Evolutionary conservation across 2,888 invertebrate species (phyloP), one percentile per base, ranked within the genome.

Genomic region (Chelonus formosanus): DNA sequence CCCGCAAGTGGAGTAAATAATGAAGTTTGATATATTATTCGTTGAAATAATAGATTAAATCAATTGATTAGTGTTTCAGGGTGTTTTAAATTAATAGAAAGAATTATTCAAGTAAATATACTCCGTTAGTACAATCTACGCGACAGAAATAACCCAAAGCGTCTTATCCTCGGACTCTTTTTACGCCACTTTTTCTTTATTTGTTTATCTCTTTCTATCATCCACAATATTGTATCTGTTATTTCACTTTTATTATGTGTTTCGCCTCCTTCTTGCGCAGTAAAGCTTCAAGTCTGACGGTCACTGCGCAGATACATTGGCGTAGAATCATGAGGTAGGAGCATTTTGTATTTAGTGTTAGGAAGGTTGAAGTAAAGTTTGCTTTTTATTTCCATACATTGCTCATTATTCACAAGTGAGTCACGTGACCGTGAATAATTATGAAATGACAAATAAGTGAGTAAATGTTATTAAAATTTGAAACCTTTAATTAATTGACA

Each of bases 231-330:
- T 48, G 5, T 7, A 56, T 62, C 8, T 45, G 10, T 34, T 36
- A 20, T 62, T 53, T 62, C 54, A 10, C 54, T 62, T 54, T 5
- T 34, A 34, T 62, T 44, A 35, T 44, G 44, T 47, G 3, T 44
- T 35, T 54, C 20, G 54, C 40, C 40, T 40, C 3, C 40, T 54
- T 36, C 8, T 54, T 62, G 62, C 62, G 62, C 62, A 36, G 6
- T 70, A 45, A 52, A 47, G 60, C 66, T 71, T 36, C 55, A 65
- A 71, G 67, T 68, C 69, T 64, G 62, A 70, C 70, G 65, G 61
- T 65, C 69, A 71, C 71, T 66, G 69, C 70, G 65, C 54, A 61
- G 10, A 70, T 65, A 48, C 58, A 59, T 6, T 63, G 45, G 62
- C 44, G 43, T 47, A 5, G n/a, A 40, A 40, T 6, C 40, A 1